Percentiles rank a stretch among this genome's conserved stretches.
phyloP scores from a whole-genome alignment of 2,888 invertebrate genomes.

The Dicranocentrus wangi region DNA sequence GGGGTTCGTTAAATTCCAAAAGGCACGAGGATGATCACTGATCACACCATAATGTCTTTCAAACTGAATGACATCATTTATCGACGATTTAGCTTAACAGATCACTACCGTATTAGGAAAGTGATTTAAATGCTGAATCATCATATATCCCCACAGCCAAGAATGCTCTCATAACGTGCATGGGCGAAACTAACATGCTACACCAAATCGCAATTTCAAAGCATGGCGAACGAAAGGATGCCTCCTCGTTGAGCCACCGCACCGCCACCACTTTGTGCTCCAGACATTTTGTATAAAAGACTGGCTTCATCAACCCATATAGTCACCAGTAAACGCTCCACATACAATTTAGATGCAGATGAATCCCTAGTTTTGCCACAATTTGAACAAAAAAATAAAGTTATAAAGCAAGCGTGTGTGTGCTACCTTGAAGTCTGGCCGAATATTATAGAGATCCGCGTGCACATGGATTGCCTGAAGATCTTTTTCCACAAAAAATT shows the following conservation, averaged over 20 bases:
- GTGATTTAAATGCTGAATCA: conserved; percentile 43
- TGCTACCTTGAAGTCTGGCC: conserved; percentile 11
- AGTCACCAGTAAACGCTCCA: too few species aligned
- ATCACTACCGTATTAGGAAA: conserved; percentile 51
- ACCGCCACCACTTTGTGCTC: too few species aligned
- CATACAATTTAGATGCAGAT: too few species aligned
- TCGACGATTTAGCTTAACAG: conserved; percentile 53
- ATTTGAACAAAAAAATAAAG: neutral
- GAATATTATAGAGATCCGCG: neutral
- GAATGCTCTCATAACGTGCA: neutral
- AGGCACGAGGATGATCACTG: neutral
- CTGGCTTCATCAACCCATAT: too few species aligned
- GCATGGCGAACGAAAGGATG: too few species aligned
- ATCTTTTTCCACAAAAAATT: too few species aligned
- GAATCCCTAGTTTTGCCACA: neutral
- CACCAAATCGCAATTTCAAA: too few species aligned
- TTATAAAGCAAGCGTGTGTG: too few species aligned
- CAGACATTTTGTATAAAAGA: too few species aligned
- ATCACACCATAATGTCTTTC: neutral
- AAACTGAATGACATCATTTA: conserved; percentile 47
- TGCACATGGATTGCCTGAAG: too few species aligned
- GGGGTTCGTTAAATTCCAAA: neutral
- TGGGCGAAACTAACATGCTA: neutral
- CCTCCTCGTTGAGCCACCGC: too few species aligned
- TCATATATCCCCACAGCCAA: neutral